Evolutionary conservation across 2,888 invertebrate species (phyloP), one percentile per base, ranked within the genome.

Genomic region (Allacma fusca): DNA sequence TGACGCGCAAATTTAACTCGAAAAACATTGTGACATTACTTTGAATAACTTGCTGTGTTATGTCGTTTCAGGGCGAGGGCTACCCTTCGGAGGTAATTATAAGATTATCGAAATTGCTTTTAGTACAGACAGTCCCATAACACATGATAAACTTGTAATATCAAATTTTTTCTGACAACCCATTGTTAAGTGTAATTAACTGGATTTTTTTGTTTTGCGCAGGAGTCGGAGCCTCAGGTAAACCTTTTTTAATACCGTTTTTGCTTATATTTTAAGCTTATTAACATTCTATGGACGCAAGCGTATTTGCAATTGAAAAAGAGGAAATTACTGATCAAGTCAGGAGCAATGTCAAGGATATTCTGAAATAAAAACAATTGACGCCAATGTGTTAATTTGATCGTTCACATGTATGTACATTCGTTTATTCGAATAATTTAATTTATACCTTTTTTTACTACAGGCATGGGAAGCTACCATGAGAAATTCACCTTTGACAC

Each of bases 401-500:
- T n/a, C n/a, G n/a, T n/a, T n/a, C n/a, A n/a, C n/a, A n/a, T n/a
- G n/a, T n/a, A n/a, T n/a, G n/a, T n/a, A n/a, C n/a, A n/a, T 62
- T 23, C 9, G 9, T 16, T 4, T 24, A 19, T 62, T 2, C 4
- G 24, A 28, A 21, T 72, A 62, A 21, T 57, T 57, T 4, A 34
- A 7, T 34, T 9, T 34, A 7, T 34, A 34, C 34, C 4, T 34
- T 34, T 34, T 34, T 16, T 57, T n/a, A n/a, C n/a, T n/a, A n/a
- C 12, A 62, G 83, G 83, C 23, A 79, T 83, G 73, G 82, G 82
- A 13, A 88, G 90, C 0, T 98, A 98, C 88, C 98, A 98, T 87
- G 99, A 98, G 77, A 93, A 93, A 87, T 89, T 90, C 83, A 92
- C 94, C 0, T 98, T 94, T 85, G 95, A 98, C 83, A 95, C 96